Conservation (phyloP, 2,113 vertebrate genomes). For the Tursiops truncatus region DNA sequence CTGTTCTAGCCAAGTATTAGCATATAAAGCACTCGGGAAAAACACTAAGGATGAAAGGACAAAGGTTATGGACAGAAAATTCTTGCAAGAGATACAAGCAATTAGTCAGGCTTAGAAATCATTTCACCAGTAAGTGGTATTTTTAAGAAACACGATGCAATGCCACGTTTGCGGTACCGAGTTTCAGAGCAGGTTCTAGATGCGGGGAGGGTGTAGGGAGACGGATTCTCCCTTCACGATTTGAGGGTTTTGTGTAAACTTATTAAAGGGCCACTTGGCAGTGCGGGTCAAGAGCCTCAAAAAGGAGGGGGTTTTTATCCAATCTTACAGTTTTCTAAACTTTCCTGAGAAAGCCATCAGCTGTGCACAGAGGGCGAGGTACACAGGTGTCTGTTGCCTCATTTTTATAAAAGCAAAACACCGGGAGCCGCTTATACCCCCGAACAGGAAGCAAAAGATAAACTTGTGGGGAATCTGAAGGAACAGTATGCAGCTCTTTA, state of each 20-base stretch:
- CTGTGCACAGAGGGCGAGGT: accelerated
- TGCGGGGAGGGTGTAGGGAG: accelerated
- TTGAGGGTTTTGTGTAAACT: accelerated
- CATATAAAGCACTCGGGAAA: neutral
- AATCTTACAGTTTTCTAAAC: accelerated
- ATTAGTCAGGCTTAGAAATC: accelerated
- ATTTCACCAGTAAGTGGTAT: accelerated
- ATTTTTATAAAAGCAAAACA: accelerated
- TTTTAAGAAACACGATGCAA: accelerated
- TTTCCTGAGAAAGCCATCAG: too few species aligned
- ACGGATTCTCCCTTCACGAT: accelerated
- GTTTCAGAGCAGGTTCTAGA: accelerated
- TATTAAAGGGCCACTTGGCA: neutral
- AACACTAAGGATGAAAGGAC: accelerated
- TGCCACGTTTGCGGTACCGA: accelerated
- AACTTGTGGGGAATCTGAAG: accelerated
- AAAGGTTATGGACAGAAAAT: neutral
- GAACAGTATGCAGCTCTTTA: accelerated
- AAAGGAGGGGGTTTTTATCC: too few species aligned
- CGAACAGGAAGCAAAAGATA: accelerated
- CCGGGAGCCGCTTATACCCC: accelerated
- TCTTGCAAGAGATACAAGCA: neutral
- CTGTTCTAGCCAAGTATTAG: neutral
- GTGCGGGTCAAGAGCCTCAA: accelerated
- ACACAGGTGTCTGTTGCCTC: accelerated